phyloP scores from a whole-genome alignment of 2,797 vertebrate species.

The Choloepus didactylus region DNA sequence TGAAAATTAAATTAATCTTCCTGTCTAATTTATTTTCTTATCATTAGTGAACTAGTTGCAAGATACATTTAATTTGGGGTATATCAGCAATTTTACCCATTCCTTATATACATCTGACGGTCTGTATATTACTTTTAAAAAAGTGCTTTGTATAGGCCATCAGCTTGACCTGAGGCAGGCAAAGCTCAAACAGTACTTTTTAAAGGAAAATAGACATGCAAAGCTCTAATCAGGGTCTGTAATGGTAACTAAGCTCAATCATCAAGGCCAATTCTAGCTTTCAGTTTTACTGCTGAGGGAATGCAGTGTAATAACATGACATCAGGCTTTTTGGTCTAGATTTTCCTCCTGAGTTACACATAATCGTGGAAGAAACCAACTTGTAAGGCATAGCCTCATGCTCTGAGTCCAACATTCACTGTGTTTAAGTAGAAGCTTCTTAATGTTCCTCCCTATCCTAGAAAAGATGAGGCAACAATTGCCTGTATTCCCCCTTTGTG shows the following conservation, averaged over 20 bases:
- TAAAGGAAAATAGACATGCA: slow-evolving; percentile 54
- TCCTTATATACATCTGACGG: neutral
- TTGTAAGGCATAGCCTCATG: neutral
- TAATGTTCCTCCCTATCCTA: neutral
- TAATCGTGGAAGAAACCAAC: neutral
- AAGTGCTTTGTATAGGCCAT: neutral
- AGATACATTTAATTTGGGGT: slow-evolving; percentile 46
- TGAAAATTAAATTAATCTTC: slow-evolving; percentile 56
- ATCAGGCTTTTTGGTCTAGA: neutral
- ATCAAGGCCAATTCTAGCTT: neutral
- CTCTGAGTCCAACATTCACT: neutral
- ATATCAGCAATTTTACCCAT: neutral
- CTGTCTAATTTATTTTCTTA: slow-evolving; percentile 34
- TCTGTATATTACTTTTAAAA: slow-evolving; percentile 30
- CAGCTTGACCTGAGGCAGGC: slow-evolving; percentile 37
- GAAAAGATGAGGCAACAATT: neutral
- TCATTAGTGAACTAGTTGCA: slow-evolving; percentile 7
- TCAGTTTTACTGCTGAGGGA: neutral
- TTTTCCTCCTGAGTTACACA: slow-evolving; percentile 2
- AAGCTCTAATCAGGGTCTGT: neutral
- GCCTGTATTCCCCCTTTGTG: neutral
- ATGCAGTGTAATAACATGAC: neutral
- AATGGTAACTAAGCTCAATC: neutral
- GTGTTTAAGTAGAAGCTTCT: neutral
- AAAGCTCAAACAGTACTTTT: slow-evolving; percentile 12